phyloP scores from a whole-genome alignment of 2,113 vertebrate genomes.

The Coptodon bakossiorum region DNA sequence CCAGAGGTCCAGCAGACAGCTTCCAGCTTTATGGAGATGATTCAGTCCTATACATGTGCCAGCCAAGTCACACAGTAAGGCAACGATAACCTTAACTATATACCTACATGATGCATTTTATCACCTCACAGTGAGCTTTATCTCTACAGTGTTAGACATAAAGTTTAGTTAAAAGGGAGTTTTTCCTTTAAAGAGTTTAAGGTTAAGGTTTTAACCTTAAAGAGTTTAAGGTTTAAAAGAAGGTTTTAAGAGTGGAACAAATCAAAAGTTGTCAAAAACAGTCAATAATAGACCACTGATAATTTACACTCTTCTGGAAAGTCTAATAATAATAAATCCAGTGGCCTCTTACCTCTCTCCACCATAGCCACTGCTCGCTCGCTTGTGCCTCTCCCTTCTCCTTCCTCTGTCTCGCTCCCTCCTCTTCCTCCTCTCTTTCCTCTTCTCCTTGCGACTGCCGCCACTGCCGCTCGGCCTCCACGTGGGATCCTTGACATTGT shows the following conservation, averaged over 20 bases:
- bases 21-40: background rate
- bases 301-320: background rate
- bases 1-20: too few species aligned
- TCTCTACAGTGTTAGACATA: too few species aligned
- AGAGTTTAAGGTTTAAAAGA: too few species aligned
- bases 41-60: too few species aligned
- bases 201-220: too few species aligned
- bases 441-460: background rate
- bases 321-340: background rate
- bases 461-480: conserved; percentile 14
- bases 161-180: too few species aligned
- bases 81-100: background rate
- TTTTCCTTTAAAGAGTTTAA: too few species aligned
- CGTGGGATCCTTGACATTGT: conserved; percentile 2
- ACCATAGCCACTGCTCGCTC: background rate
- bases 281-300: background rate
- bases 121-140: too few species aligned
- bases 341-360: conserved; percentile 12
- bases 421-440: background rate
- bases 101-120: background rate
- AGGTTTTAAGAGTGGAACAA: background rate
- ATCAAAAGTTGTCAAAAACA: background rate
- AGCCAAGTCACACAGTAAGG: background rate
- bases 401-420: background rate
- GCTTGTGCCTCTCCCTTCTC: background rate